Evolutionary conservation across 2,888 invertebrate genomes (phyloP).

Genomic region (Sphecodes monilicornis): DNA sequence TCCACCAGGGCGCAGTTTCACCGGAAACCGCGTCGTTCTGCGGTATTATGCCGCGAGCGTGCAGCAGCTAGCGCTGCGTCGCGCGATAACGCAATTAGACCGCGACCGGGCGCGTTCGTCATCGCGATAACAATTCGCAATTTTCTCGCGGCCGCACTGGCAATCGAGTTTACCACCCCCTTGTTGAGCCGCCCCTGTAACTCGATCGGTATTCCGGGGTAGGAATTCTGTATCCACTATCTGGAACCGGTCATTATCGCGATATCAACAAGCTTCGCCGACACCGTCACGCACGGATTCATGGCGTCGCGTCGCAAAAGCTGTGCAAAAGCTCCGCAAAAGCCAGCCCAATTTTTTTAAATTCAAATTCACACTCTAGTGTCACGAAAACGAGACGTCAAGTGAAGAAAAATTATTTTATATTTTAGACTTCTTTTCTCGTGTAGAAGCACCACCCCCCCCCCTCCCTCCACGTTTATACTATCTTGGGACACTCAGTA

Average conservation of each 20-base stretch:
- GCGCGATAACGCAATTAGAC: constrained; percentile 51
- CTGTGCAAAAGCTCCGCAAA: background rate
- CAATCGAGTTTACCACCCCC: constrained; percentile 26
- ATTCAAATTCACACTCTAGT: no score
- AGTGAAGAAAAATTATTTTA: no score
- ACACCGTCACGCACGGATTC: background rate
- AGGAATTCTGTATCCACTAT: background rate
- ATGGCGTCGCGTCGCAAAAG: background rate
- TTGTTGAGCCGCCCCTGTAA: background rate
- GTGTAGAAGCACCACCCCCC: no score
- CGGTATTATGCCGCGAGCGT: constrained; percentile 28
- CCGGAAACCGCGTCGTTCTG: constrained; percentile 32
- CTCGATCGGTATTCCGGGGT: background rate
- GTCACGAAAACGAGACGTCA: no score
- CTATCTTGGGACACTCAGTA: no score
- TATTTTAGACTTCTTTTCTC: no score
- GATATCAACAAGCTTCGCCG: background rate
- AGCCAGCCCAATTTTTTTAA: background rate
- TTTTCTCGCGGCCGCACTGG: constrained; percentile 42
- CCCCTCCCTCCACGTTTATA: no score
- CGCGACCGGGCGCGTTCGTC: constrained; percentile 39
- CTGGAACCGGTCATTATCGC: background rate
- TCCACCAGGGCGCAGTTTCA: constrained; percentile 15
- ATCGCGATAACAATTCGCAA: constrained; percentile 50
- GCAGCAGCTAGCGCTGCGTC: constrained; percentile 19